Evolutionary conservation across 2,888 invertebrate genomes (phyloP), one percentile per base, ranked within the genome.

Genomic region (Drosophila dives): DNA sequence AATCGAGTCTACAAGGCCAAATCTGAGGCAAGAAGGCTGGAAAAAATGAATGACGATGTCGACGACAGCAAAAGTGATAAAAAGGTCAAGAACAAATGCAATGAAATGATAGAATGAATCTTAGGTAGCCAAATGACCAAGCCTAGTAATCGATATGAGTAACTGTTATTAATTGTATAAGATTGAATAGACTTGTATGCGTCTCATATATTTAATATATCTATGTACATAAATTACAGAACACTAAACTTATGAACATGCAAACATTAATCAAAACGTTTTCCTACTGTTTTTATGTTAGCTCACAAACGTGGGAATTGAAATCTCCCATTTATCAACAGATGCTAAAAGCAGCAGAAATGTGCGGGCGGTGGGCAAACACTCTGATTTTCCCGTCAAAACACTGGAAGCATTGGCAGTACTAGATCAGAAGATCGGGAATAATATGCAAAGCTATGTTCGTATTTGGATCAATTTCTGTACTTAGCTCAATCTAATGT

Each of bases 1-100:
- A 78, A 78, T 58, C 79, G 79, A 2, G 62, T 72, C 8, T 79
- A 78, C 32, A 78, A 78, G 26, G 67, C 79, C 2, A 61, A 33
- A 29, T 70, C 66, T 2, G 61, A 64, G 15, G 63, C 63, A n/a
- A 54, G 71, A 58, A 49, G 61, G 20, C 29, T 49, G 6, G 63
- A 75, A 60, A 56, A 63, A 36, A 48, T 64, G 15, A 59, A 60
- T 20, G 49, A 45, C 36, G 61, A 59, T 2, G 11, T 26, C 5
- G 38, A 48, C 11, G 61, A 62, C 1, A 38, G 54, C 23, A 51
- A 53, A 26, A 42, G 33, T 29, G 33, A 48, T 12, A 36, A 45
- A 20, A 40, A 12, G 26, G 29, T 45, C 38, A 36, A 34, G 26
- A 17, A 33, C n/a, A 26, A 64, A 20, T 48, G 34, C 26, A 42